Evolutionary conservation across 2,797 vertebrate genomes (phyloP), one percentile per base, ranked within the genome.

Genomic region (Oryzias dopingdopingensis): DNA sequence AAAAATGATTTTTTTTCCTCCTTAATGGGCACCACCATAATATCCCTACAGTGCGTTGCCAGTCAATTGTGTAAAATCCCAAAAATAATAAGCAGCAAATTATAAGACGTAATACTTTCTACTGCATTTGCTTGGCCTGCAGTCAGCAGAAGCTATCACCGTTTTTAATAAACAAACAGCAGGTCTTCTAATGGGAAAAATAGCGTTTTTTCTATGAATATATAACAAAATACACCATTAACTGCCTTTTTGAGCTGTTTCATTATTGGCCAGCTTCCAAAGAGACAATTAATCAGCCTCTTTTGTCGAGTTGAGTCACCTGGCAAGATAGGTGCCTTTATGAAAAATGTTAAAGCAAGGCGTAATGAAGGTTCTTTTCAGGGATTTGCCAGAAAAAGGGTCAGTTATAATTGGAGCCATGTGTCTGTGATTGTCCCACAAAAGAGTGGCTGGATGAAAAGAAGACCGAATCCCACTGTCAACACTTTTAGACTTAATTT

Each of bases 271-370:
- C 65, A 17, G 79, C 83, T 87, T 85, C 86, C 87, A 82, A 84
- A 86, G 86, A 86, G 70, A 74, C 89, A 87, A 89, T 92, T 90
- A 91, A 91, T 91, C 91, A 86, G 73, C 65, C 67, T 54, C 84
- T 80, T 87, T 91, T 89, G 86, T 91, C 86, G 82, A 74, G 59
- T 65, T 67, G 75, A 73, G 82, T 88, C 79, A 86, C 86, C 85
- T 86, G 89, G 85, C 71, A 59, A 81, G 88, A 90, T 88, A 82
- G 79, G 77, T 83, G 69, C 80, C 73, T 62, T 76, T 72, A 83
- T 87, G 84, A 84, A 90, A 87, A 80, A 80, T 85, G 83, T 77
- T 71, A 52, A 80, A 74, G 81, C 58, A 54, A 71, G 61, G 72
- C 57, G 59, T 85, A 85, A 88, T 83, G 78, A 84, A 79, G 69